Evolutionary conservation across 2,888 invertebrate genomes (phyloP).

Genomic region (Parelbella ahira): DNA sequence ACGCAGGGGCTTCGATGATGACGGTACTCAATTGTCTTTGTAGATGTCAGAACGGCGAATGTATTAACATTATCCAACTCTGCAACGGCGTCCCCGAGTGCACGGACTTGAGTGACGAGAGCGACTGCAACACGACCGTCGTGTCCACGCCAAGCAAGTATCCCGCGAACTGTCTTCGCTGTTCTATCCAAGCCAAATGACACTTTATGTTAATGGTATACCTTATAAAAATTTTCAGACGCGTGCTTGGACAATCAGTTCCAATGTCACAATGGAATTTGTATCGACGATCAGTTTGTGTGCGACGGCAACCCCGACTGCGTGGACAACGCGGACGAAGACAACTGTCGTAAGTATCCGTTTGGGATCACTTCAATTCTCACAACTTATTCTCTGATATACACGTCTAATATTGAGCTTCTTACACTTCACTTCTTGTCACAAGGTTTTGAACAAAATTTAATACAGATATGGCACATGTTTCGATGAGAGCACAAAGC

Average conservation of each 20-base stretch:
- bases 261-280: conserved; percentile 74
- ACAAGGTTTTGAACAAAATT: background rate
- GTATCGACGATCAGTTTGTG: conserved; percentile 78
- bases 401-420: too few species aligned
- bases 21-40: conserved; percentile 36
- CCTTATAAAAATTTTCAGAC: conserved; percentile 33
- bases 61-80: conserved; percentile 55
- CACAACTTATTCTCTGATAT: too few species aligned
- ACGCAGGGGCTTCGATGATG: background rate
- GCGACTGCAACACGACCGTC: conserved; percentile 65
- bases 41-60: conserved; percentile 71
- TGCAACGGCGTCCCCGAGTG: conserved; percentile 83
- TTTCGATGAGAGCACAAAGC: conserved; percentile 16
- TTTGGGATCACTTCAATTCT: too few species aligned
- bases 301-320: conserved; percentile 84
- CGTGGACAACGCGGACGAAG: conserved; percentile 82
- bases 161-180: too few species aligned
- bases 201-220: background rate
- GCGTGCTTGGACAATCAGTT: conserved; percentile 46
- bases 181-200: too few species aligned
- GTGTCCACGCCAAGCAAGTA: conserved; percentile 42
- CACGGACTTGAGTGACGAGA: conserved; percentile 79
- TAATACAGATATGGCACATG: conserved; percentile 5
- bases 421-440: conserved; percentile 4
- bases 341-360: conserved; percentile 68